Percentiles rank a stretch among this genome's conserved stretches.
phyloP scores from a whole-genome alignment of 2,888 invertebrate species.

The Melitaea athalia region DNA sequence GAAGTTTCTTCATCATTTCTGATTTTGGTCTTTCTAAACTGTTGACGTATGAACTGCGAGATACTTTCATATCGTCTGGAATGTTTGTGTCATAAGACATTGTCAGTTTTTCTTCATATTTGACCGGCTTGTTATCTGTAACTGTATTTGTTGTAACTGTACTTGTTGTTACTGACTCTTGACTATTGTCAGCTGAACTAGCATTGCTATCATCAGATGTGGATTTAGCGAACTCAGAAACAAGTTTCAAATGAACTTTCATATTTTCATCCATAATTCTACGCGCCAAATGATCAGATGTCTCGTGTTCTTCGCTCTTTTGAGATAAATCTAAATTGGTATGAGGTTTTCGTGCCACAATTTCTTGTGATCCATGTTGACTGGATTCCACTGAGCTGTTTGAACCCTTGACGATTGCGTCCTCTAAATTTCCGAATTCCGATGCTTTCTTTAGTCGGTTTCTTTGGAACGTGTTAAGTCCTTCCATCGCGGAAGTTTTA shows the following conservation, averaged over 20 bases:
- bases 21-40: constrained; percentile 85
- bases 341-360: constrained; percentile 47
- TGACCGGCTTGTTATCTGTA: constrained; percentile 57
- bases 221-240: constrained; percentile 76
- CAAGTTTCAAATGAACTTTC: constrained; percentile 76
- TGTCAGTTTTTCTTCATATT: constrained; percentile 71
- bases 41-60: constrained; percentile 82
- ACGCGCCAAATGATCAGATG: constrained; percentile 73
- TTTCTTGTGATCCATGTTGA: constrained; percentile 57
- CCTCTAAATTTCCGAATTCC: constrained; percentile 89
- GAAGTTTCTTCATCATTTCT: constrained; percentile 82
- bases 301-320: constrained; percentile 64
- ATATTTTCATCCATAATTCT: constrained; percentile 77
- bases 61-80: constrained; percentile 85
- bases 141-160: constrained; percentile 52
- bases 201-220: constrained; percentile 74
- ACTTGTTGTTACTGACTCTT: constrained; percentile 55
- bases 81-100: constrained; percentile 83
- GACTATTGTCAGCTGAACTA: constrained; percentile 69
- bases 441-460: constrained; percentile 87
- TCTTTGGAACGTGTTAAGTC: constrained; percentile 85
- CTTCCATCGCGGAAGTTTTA: constrained; percentile 83
- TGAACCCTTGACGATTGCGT: constrained; percentile 85
- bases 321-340: constrained; percentile 53
- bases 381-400: constrained; percentile 75